Evolutionary conservation across 2,797 vertebrate species (phyloP).

Genomic region (Spheniscus humboldti): DNA sequence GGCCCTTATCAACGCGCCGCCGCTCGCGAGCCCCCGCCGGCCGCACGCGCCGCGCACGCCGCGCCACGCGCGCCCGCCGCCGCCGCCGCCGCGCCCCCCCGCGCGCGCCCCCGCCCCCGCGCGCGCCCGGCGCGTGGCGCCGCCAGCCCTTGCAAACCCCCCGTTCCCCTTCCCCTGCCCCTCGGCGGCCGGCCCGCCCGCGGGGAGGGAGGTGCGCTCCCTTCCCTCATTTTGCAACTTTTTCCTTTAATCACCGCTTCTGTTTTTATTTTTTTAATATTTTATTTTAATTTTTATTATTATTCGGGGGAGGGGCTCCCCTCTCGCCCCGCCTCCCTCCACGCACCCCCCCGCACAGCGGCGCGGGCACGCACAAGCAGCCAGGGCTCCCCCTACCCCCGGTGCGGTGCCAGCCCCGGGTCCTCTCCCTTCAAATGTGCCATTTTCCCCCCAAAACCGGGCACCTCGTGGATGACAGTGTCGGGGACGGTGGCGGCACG

Average conservation of each 20-base stretch:
- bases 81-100: too few species aligned
- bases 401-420: neutral
- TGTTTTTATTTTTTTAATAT: neutral
- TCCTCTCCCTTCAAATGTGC: rapidly evolving
- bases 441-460: rapidly evolving
- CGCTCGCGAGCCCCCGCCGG: neutral
- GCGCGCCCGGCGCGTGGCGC: neutral
- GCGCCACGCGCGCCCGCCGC: neutral
- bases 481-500: neutral
- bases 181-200: neutral
- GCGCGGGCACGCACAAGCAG: neutral
- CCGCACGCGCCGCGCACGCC: neutral
- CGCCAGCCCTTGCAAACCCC: neutral
- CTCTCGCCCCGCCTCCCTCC: neutral
- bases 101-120: neutral
- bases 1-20: neutral
- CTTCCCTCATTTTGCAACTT: neutral
- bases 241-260: neutral
- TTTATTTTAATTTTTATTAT: neutral
- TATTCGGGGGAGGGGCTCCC: neutral
- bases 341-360: neutral
- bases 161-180: too few species aligned
- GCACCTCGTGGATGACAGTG: rapidly evolving
- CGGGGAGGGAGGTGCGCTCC: neutral
- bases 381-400: too few species aligned